These are phyloP conservation scores for Psix sp. DNA, from an alignment of 1,140 invertebrate species.

Conservation along the genomic window DNA sequence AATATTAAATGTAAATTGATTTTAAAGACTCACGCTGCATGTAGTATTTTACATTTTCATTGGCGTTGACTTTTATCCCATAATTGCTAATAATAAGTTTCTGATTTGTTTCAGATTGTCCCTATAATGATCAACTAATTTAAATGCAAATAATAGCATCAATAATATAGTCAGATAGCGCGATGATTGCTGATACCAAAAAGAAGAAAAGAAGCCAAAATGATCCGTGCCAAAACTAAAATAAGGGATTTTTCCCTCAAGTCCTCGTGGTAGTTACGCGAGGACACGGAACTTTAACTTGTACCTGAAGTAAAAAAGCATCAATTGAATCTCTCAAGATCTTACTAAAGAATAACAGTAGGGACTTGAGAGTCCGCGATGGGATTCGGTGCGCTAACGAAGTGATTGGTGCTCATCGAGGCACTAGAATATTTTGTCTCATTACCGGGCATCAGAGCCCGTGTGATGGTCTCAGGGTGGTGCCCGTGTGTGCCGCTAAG, in stretches of 20 bases:
- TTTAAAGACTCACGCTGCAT: too few relatives aligned
- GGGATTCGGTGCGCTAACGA: conserved; percentile 14
- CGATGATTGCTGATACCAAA: conserved; percentile 51
- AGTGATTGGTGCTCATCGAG: conserved; percentile 50
- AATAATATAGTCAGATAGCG: neutral
- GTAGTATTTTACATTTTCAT: too few relatives aligned
- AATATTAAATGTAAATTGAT: too few relatives aligned
- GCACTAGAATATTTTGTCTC: conserved; percentile 47
- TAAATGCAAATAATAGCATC: neutral
- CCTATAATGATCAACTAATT: too few relatives aligned
- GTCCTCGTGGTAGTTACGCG: conserved; percentile 41
- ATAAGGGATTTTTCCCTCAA: conserved; percentile 47
- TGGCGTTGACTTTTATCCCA: too few relatives aligned
- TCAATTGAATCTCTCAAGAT: neutral
- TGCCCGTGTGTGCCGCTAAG: conserved; percentile 75
- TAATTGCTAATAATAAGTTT: too few relatives aligned
- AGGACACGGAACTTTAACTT: conserved; percentile 24
- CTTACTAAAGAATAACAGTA: conserved; percentile 5
- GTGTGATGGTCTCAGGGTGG: conserved; percentile 77
- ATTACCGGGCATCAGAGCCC: conserved; percentile 63
- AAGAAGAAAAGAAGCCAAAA: conserved; percentile 58
- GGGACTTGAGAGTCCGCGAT: conserved; percentile 15
- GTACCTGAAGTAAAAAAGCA: conserved; percentile 36
- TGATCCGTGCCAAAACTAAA: conserved; percentile 56
- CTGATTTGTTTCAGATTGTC: too few relatives aligned